Base-by-base conservation (phyloP, 2,888 invertebrate genomes). In the Xestia c-nigrum region DNA sequence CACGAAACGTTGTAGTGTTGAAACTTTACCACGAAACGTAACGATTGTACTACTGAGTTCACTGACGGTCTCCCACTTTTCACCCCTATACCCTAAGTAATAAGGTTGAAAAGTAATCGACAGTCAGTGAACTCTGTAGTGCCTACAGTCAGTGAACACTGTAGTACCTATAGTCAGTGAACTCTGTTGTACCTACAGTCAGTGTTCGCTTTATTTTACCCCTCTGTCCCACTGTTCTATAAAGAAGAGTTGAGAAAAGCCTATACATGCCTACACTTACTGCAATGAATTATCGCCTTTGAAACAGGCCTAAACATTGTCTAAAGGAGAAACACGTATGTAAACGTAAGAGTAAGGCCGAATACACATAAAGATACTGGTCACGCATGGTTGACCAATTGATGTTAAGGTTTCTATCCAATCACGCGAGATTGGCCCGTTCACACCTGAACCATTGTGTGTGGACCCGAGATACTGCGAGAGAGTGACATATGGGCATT, bases 321-420 rank as follows among this genome's bases (percentile, higher is more conserved):
- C 5, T 55, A 57, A 71, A 85, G 72, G 85, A 63, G 73, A 85
- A 81, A 63, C 72, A 55, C 59, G 47, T 61, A 64, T n/a, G 21
- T 64, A 55, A 72, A 55, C 61, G 66, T 67, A 76, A 71, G 24
- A 67, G 63, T 85, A 81, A 85, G 82, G 77, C 50, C 82, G 21
- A 64, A 50, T 57, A 14, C 31, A 70, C 40, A 85, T 83, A 85
- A 83, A 63, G 65, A 85, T 74, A 85, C 83, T 47, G 52, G 76
- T 77, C 83, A 85, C 77, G 83, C 68, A 57, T 64, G 61, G 38
- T 61, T 80, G 70, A 70, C 72, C 40, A 76, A 83, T 76, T 81
- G 72, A 76, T 85, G 81, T 83, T 81, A 85, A 83, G 83, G 81
- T 81, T 85, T 76, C 50, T 69, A 73, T 71, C 63, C 76, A 68